These are phyloP conservation scores for Lerema accius DNA, from an alignment of 1,140 invertebrate species.

Conservation along the genomic window DNA sequence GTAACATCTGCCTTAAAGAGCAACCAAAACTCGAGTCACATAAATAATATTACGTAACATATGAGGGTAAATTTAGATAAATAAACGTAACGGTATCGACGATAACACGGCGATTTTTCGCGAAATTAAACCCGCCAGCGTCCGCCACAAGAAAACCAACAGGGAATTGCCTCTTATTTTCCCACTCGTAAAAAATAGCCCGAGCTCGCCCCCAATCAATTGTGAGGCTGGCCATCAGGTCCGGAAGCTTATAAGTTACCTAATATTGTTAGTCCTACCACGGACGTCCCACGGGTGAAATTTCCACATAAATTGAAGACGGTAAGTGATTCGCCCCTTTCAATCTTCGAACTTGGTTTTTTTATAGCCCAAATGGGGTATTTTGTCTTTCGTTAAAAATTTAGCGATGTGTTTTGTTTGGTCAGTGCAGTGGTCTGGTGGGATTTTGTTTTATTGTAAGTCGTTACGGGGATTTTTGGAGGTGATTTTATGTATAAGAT, in stretches of 20 bases:
- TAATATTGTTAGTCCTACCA: slow-evolving; percentile 71
- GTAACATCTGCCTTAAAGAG: too few species aligned
- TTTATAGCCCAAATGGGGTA: slow-evolving; percentile 18
- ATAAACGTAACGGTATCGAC: slow-evolving; percentile 5
- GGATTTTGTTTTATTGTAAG: slow-evolving; percentile 3
- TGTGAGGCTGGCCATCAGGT: slow-evolving; percentile 23
- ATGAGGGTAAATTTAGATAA: too few species aligned
- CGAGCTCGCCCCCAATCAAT: slow-evolving; percentile 23
- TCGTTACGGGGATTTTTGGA: too few species aligned
- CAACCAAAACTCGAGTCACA: too few species aligned
- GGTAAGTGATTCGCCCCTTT: slow-evolving; percentile 70
- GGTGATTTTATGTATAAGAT: too few species aligned
- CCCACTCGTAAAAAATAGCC: slow-evolving; percentile 20
- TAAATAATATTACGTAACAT: too few species aligned
- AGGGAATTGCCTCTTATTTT: slow-evolving; percentile 26
- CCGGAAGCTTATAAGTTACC: slow-evolving; percentile 53
- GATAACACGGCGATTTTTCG: slow-evolving; percentile 12
- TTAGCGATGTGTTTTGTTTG: slow-evolving; percentile 9
- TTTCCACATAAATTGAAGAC: slow-evolving; percentile 67
- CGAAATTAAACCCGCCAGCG: slow-evolving; percentile 13
- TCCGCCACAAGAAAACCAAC: slow-evolving; percentile 12
- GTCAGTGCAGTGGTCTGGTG: not conserved
- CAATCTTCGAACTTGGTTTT: slow-evolving; percentile 60
- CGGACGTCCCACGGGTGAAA: slow-evolving; percentile 60
- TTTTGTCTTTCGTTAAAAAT: slow-evolving; percentile 30